Base-by-base conservation (phyloP, 2,797 vertebrate genomes). In the Botia almorhae region DNA sequence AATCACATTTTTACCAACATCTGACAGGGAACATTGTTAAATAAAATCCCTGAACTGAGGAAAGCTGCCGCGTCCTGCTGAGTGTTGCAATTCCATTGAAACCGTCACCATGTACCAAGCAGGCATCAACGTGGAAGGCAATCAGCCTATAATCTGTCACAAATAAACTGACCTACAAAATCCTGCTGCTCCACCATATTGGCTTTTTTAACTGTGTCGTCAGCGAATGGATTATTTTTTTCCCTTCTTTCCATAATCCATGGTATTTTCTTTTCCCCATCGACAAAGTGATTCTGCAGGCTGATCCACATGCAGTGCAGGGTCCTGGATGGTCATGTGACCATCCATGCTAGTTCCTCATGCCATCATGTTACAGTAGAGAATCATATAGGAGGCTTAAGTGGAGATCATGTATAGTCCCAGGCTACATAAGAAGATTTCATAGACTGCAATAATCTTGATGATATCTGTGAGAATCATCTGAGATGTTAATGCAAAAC, bases 191-290 rank as follows among this genome's bases (percentile, higher is more conserved):
- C 17, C 70, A 80, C 58, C 58, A 67, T 79, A 33, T 86, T 76
- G 83, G 85, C 51, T 87, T 84, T 46, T 79, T 51, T 21, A 77
- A 71, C 75, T 82, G 68, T 91, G 89, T 90, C 87, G 84, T 91
- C 87, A 89, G 68, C 60, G 67, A 85, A 89, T 80, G 81, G 91
- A 92, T 86, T 86, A 82, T 79, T 90, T 92, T 91, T 91, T 89
- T 88, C 85, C 83, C 89, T 83, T 81, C 81, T 84, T 83, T 79
- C 74, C 84, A 86, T 92, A 91, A 91, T 92, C 91, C 90, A 82
- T 78, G 81, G 90, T 89, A 79, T 89, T 90, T 91, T 91, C 84
- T 89, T 90, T 39, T 39, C 70, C 46, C 88, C 76, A 89, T 83
- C 84, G 78, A 55, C 67, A 79, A 78, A 87, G 83, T 80, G 67